Conservation (phyloP, 2,797 vertebrate species). For the Cyclura pinguis region DNA sequence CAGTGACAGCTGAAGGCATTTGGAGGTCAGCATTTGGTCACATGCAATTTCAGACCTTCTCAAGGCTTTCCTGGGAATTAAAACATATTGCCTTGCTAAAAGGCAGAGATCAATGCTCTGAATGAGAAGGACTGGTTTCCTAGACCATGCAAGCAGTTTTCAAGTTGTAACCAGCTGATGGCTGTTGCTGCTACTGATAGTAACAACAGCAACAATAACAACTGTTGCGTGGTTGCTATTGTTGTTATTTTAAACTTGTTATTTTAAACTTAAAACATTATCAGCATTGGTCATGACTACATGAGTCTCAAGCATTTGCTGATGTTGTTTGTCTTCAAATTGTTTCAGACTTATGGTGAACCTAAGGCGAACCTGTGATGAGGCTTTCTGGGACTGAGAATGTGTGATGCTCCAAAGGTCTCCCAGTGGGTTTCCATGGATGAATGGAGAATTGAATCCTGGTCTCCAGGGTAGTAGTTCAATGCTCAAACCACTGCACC, state of each 20-base stretch:
- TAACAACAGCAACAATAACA: too few relatives aligned
- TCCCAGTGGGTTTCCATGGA: too few relatives aligned
- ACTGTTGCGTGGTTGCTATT: too few relatives aligned
- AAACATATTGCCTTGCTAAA: neutral
- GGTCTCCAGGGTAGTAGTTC: too few relatives aligned
- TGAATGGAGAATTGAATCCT: too few relatives aligned
- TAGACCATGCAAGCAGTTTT: neutral
- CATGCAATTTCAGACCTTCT: neutral
- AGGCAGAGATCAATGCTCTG: neutral
- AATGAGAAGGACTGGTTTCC: neutral
- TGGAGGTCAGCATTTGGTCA: neutral
- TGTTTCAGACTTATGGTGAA: too few relatives aligned
- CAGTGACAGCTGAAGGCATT: neutral
- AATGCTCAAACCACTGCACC: too few relatives aligned
- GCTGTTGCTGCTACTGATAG: neutral
- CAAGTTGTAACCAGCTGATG: neutral
- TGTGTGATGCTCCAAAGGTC: too few relatives aligned
- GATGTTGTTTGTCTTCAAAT: too few relatives aligned
- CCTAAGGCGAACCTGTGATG: too few relatives aligned
- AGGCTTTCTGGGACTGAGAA: too few relatives aligned
- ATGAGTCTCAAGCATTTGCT: too few relatives aligned
- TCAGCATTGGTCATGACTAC: neutral
- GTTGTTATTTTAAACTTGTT: neutral
- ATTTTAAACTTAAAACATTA: neutral
- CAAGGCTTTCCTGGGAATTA: neutral